Percentiles rank a stretch among this genome's conserved stretches.
These are phyloP conservation scores for Scaptomyza polygonia DNA, from an alignment of 2,888 invertebrate species.

Conservation along the genomic window DNA sequence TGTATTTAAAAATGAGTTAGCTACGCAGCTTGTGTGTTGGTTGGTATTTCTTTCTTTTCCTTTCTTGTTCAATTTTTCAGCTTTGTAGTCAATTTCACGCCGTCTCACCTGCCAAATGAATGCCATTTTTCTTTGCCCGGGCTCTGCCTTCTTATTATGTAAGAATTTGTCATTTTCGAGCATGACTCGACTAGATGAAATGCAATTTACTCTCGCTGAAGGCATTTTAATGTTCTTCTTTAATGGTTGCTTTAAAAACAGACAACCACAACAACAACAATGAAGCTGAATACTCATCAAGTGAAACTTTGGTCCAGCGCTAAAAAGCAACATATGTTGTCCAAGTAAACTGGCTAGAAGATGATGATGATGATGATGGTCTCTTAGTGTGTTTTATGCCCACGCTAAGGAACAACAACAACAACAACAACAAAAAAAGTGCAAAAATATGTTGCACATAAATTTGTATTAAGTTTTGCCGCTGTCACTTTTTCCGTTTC, in stretches of 20 bases:
- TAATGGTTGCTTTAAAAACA: conserved; percentile 47
- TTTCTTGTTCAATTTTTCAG: conserved; percentile 5
- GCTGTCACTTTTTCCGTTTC: conserved; percentile 64
- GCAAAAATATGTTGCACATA: conserved; percentile 82
- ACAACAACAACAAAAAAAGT: too few species aligned
- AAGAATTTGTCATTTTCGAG: conserved; percentile 76
- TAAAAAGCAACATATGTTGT: conserved; percentile 65
- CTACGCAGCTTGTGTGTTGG: conserved; percentile 48
- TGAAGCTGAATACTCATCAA: conserved; percentile 41
- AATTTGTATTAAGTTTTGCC: conserved; percentile 81
- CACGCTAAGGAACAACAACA: conserved; percentile 5
- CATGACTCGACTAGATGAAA: conserved; percentile 67
- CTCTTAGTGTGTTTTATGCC: conserved; percentile 29
- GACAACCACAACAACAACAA: conserved; percentile 18
- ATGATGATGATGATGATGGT: conserved; percentile 31
- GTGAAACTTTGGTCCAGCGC: conserved; percentile 41
- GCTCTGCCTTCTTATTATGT: conserved; percentile 73
- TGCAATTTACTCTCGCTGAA: conserved; percentile 63
- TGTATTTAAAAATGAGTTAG: conserved; percentile 83
- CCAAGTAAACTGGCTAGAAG: conserved; percentile 26
- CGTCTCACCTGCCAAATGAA: conserved; percentile 75
- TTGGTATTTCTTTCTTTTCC: conserved; percentile 1
- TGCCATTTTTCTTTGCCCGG: conserved; percentile 65
- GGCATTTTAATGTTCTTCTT: conserved; percentile 72
- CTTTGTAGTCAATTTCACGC: conserved; percentile 68